Evolutionary conservation across 2,888 invertebrate genomes (phyloP).

Genomic region (Pollenia angustigena): DNA sequence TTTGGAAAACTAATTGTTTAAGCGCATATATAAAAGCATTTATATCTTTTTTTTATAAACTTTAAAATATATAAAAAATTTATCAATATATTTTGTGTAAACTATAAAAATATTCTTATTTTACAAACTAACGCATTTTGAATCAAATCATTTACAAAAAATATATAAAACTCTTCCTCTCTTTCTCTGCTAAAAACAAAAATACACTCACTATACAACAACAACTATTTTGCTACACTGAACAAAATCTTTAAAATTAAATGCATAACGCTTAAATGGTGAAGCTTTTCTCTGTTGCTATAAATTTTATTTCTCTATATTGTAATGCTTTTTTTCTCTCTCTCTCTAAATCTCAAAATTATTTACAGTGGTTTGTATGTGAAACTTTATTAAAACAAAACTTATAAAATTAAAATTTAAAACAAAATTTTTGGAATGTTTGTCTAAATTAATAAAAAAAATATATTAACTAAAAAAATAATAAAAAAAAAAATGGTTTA

Average conservation of each 20-base stretch:
- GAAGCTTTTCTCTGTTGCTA: conserved; percentile 21
- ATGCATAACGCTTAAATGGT: conserved; percentile 25
- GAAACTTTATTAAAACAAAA: conserved; percentile 4
- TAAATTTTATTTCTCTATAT: conserved; percentile 36
- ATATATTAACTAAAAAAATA: neutral
- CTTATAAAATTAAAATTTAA: too few species aligned
- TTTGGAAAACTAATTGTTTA: too few species aligned
- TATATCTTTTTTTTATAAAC: too few species aligned
- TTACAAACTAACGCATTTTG: neutral
- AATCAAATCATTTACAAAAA: conserved; percentile 3
- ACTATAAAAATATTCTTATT: too few species aligned
- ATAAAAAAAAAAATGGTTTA: neutral
- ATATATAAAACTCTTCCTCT: neutral
- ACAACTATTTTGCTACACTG: conserved; percentile 17
- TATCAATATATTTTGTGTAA: too few species aligned
- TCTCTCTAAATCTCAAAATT: conserved; percentile 6
- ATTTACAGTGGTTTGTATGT: conserved; percentile 62
- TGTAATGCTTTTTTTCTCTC: conserved; percentile 44
- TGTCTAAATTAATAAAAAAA: conserved; percentile 3
- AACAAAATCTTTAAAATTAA: conserved; percentile 5
- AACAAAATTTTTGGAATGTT: conserved; percentile 48
- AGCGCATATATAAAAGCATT: too few species aligned
- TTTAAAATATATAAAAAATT: too few species aligned
- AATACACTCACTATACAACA: conserved; percentile 9
- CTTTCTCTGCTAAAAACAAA: neutral